Base-by-base conservation (phyloP, 1,140 invertebrate genomes). In the Aphelenchoides fujianensis region DNA sequence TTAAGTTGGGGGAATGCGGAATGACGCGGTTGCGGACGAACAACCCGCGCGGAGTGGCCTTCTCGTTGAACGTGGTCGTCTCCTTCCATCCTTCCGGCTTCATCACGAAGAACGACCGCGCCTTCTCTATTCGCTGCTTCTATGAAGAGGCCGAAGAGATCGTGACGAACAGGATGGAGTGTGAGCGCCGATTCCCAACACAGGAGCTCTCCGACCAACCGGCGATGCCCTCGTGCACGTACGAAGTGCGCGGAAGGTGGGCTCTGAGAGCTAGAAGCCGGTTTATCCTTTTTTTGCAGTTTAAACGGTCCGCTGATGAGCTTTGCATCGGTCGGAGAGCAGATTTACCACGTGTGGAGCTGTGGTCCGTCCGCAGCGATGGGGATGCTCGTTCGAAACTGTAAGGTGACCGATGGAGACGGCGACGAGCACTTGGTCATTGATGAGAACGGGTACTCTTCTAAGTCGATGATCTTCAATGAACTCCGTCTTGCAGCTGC, bases 351-450 rank as follows among this genome's bases (percentile, higher is more conserved):
- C 63, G 23, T 59, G 12, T 59, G 55, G 30, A 70, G 19, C 69
- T 71, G 35, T 68, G n/a, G 19, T 5, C 62, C 31, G 19, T 70
- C 23, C 28, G 32, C 9, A 23, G 12, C n/a, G 19, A 68, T 68
- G 63, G 67, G 19, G 31, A 68, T 69, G 55, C 19, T 75, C 73
- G 75, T 80, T 64, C 76, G 3, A 77, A 83, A 23, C 79, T 83
- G 78, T 61, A 84, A 83, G 59, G 81, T 83, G n/a, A 83, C 82
- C 0, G 81, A 83, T 69, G 81, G 81, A 5, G 81, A 83, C 57
- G 81, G 83, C 0, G 82, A 83, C 37, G 83, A 83, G 34, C 82
- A 83, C 61, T 76, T 78, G 9, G 81, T 84, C 32, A 72, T 84
- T 9, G 83, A 83, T 69, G 67, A 77, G 31, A 72, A 82, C 52